Conservation (phyloP, 2,888 invertebrate genomes). For the Syrista parreyssii region DNA sequence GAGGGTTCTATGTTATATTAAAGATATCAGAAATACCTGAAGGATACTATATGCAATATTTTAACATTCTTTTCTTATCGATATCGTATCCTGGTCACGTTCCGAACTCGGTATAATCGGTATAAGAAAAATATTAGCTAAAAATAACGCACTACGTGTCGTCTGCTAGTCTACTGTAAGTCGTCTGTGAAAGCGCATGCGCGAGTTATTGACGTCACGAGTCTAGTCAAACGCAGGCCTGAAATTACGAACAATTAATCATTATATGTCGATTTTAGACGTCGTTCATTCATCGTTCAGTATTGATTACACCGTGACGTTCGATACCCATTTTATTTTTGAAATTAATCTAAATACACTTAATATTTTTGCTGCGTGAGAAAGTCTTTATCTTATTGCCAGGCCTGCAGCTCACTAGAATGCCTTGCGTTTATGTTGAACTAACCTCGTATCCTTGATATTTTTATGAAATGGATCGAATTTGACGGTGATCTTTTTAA, state of each 20-base stretch:
- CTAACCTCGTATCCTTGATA: conserved; percentile 74
- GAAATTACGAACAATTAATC: background rate
- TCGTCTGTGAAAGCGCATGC: conserved; percentile 40
- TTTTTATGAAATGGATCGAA: conserved; percentile 88
- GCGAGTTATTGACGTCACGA: conserved; percentile 46
- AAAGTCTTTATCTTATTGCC: conserved; percentile 66
- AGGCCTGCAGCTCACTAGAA: background rate
- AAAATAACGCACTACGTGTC: conserved; percentile 43
- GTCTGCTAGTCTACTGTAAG: conserved; percentile 36
- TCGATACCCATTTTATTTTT: background rate
- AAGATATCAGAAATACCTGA: background rate
- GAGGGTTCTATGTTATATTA: background rate
- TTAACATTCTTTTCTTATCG: background rate
- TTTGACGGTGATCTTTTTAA: conserved; percentile 79
- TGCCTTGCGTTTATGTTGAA: conserved; percentile 18
- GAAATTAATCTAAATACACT: background rate
- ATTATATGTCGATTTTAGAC: background rate
- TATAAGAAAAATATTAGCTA: conserved; percentile 27
- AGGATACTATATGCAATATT: background rate
- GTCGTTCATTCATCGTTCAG: background rate
- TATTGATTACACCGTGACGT: background rate
- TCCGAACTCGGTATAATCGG: background rate
- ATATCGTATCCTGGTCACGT: background rate
- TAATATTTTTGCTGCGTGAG: background rate
- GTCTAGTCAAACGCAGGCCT: background rate